phyloP scores from a whole-genome alignment of 2,888 invertebrate species.

The Nowickia ferox region DNA sequence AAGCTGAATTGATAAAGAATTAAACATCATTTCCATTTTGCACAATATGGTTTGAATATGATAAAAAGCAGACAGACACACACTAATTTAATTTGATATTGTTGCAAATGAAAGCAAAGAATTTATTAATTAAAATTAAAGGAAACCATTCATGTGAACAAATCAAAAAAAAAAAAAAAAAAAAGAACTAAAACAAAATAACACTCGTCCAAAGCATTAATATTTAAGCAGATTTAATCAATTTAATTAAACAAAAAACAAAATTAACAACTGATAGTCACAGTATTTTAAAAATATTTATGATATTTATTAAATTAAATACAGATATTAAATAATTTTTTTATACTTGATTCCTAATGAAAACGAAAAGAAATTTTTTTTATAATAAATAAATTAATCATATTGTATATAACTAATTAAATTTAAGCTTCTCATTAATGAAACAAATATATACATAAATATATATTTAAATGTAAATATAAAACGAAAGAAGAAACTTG shows the following conservation, averaged over 20 bases:
- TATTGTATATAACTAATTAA: conserved; percentile 43
- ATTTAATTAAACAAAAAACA: conserved; percentile 37
- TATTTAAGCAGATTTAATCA: conserved; percentile 59
- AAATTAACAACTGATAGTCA: conserved; percentile 44
- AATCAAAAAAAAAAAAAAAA: conserved; percentile 48
- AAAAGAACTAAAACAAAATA: conserved; percentile 7
- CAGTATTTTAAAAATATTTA: conserved; percentile 60
- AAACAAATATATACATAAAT: conserved; percentile 15
- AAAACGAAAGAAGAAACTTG: not conserved
- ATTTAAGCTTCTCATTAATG: conserved; percentile 43
- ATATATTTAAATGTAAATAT: conserved; percentile 13
- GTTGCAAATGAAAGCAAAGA: conserved; percentile 37
- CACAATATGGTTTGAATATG: not conserved
- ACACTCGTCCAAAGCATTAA: conserved; percentile 70
- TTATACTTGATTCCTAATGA: conserved; percentile 67
- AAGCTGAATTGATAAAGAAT: conserved; percentile 34
- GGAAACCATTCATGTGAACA: conserved; percentile 45
- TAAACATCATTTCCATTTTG: conserved; percentile 37
- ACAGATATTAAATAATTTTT: conserved; percentile 38
- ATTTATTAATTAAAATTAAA: conserved; percentile 59
- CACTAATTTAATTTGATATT: conserved; percentile 9
- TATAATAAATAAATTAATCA: not conserved
- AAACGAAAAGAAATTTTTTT: conserved; percentile 5
- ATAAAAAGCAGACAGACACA: not conserved
- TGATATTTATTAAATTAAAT: conserved; percentile 39